Evolutionary conservation across 2,797 vertebrate genomes (phyloP), one percentile per base, ranked within the genome.

Genomic region (Tenualosa ilisha): DNA sequence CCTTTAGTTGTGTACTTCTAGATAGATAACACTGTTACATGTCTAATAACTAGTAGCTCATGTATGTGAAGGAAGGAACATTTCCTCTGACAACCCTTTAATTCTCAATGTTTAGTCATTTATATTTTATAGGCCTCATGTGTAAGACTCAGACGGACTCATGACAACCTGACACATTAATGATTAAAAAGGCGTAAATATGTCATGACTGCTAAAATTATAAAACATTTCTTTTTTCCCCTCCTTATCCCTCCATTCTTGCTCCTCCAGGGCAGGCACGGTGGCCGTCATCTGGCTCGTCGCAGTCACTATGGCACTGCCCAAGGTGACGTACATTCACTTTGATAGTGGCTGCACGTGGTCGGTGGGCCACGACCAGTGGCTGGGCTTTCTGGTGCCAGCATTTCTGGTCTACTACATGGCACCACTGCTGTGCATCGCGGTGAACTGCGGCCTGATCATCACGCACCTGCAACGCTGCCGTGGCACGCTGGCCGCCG

Each of bases 281-380:
- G 91, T 94, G 6, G 88, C 88, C 0, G 90, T 87, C 72, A 94
- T 95, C 83, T 95, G 93, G 92, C 83, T 94, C 59, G 89, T 94
- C 50, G 93, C 91, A 0, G 81, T 95, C 13, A 88, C 93, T 83
- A 94, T 95, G 94, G 94, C 92, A 0, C 65, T 95, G 81, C 93
- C 92, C 3, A 95, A 95, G 85, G 93, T 95, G 90, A 95, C 93
- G 75, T 95, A 95, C 87, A 92, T 95, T 83, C 68, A 90, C 88
- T 95, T 94, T 26, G 88, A 92, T 0, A 88, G 89, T 0, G 90
- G 92, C 2, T 95, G 93, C 87, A 95, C 88, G 0, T 94, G 92
- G 94, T 92, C 91, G 0, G 90, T 93, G 26, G 91, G 91, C 6
- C 87, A 17, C 24, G 84, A 90, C 5, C 84, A 94, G 88, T 93